Conservation (phyloP, 2,888 invertebrate species). For the Agrotis clavis region DNA sequence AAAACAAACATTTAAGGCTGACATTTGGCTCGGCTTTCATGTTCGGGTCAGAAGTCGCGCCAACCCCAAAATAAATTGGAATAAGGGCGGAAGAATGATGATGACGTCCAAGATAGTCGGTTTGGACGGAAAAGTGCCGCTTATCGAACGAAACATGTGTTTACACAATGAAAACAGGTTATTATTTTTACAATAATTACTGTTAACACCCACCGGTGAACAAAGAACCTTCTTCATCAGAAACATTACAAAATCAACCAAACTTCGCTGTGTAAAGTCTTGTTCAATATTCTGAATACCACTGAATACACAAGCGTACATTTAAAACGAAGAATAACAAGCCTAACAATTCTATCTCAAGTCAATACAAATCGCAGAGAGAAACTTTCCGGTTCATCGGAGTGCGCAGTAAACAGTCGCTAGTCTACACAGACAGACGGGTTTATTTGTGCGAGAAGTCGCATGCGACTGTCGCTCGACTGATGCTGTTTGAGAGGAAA, state of each 20-base stretch:
- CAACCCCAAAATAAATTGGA: too few relatives aligned
- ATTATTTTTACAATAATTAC: conserved; percentile 4
- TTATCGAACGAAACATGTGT: not conserved
- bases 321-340: conserved; percentile 10
- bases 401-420: conserved; percentile 50
- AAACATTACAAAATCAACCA: not conserved
- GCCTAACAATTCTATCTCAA: conserved; percentile 18
- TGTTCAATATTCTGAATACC: conserved; percentile 15
- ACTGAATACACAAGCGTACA: conserved; percentile 12
- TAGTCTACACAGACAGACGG: conserved; percentile 30
- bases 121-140: too few relatives aligned
- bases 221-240: not conserved
- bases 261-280: not conserved
- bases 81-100: too few relatives aligned
- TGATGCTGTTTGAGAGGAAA: conserved; percentile 35
- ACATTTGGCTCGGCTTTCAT: not conserved
- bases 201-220: not conserved
- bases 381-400: conserved; percentile 55
- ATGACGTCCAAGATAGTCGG: too few relatives aligned
- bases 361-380: conserved; percentile 42
- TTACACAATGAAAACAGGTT: not conserved
- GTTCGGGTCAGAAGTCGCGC: not conserved
- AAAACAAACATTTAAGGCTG: not conserved
- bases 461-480: conserved; percentile 4
- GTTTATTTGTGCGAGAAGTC: conserved; percentile 52